Evolutionary conservation across 2,113 vertebrate species (phyloP), one percentile per base, ranked within the genome.

Genomic region (Sardina pilchardus): DNA sequence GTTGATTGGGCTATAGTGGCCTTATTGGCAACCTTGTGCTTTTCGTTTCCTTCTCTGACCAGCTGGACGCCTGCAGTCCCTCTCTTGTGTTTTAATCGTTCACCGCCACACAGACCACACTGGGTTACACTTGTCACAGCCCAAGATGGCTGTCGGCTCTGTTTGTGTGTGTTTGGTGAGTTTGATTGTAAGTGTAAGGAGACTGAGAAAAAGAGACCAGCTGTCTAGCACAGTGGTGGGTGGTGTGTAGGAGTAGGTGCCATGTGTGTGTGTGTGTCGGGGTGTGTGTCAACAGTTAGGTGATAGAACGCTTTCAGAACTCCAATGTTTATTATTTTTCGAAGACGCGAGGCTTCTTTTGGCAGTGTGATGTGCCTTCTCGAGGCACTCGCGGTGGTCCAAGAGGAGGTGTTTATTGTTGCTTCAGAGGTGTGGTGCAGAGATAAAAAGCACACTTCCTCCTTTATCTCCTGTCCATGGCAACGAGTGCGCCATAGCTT

Each of bases 291-390:
- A 36, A 26, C n/a, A 1, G 30, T 78, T 78, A 78, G 34, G 30
- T 78, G 30, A 12, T 78, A 36, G 71, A 78, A 78, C 14, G 71
- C 39, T 78, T 78, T 34, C 16, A 36, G 71, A 78, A 16, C 71
- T 78, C 4, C 17, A 14, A 36, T 78, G 14, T 30, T 34, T 71
- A 34, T 71, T 71, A 30, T 63, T 30, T 30, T 71, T 30, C 26
- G 26, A 71, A 81, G 12, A 71, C 81, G 90, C 91, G 88, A 86
- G 91, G 16, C 81, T 90, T 91, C 71, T 85, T 82, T 82, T 90
- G 91, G 87, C 89, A 86, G 81, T 43, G 12, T 9, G 30, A 78
- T 92, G 83, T 71, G 34, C 71, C 83, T 87, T 89, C 47, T 26
- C 36, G 67, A 7, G 81, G 85, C 59, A 34, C 87, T 88, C 53